Conservation (phyloP, 2,888 invertebrate species). For the Galeruca laticollis region DNA sequence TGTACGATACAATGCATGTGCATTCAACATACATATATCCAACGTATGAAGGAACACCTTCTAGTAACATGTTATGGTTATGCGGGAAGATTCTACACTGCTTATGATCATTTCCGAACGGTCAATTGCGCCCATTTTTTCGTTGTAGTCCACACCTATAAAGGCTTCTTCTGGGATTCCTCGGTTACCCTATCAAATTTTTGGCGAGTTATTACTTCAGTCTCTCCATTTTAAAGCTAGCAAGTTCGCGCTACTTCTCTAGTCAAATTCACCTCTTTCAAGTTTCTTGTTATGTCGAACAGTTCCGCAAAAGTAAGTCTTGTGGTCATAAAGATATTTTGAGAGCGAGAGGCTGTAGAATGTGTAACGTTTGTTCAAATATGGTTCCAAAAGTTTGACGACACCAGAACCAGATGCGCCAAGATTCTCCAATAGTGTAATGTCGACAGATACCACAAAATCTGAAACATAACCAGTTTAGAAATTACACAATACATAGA, state of each 20-base stretch:
- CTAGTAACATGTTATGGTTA: slow-evolving; percentile 58
- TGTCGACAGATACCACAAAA: not conserved
- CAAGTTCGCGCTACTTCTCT: slow-evolving; percentile 28
- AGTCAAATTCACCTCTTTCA: slow-evolving; percentile 29
- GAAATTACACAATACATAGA: no score
- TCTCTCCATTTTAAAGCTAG: slow-evolving; percentile 38
- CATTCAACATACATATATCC: slow-evolving; percentile 52
- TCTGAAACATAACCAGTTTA: not conserved
- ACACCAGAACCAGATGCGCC: slow-evolving; percentile 24
- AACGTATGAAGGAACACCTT: slow-evolving; percentile 58
- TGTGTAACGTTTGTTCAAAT: slow-evolving; percentile 34
- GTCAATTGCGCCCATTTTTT: slow-evolving; percentile 23
- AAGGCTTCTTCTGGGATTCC: slow-evolving; percentile 25
- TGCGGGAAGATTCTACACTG: slow-evolving; percentile 52
- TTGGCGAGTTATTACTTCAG: slow-evolving; percentile 45
- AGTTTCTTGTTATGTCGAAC: slow-evolving; percentile 28
- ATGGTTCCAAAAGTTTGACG: slow-evolving; percentile 18
- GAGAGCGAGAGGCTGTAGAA: slow-evolving; percentile 31
- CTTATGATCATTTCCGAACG: slow-evolving; percentile 22
- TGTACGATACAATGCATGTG: slow-evolving; percentile 37
- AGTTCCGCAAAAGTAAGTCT: slow-evolving; percentile 39
- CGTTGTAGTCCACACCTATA: slow-evolving; percentile 20
- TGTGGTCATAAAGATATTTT: slow-evolving; percentile 32
- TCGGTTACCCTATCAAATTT: slow-evolving; percentile 44
- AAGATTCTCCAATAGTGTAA: slow-evolving; percentile 1